Base-by-base conservation (phyloP, 2,888 invertebrate genomes). In the Eustalomyia histrio region DNA sequence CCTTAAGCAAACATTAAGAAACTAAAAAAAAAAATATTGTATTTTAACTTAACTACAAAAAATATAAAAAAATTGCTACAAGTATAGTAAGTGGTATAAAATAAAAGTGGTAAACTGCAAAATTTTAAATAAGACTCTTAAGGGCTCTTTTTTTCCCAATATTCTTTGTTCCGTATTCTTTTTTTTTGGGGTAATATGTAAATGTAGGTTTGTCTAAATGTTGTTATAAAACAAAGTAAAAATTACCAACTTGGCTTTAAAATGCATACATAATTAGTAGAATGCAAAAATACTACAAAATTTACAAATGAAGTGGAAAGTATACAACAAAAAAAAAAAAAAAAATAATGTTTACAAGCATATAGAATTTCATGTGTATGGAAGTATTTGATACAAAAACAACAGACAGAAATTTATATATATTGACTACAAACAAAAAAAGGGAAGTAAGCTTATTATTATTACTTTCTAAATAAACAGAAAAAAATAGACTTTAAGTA, bases 1-100 rank as follows among this genome's bases (percentile, higher is more conserved):
- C 65, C 65, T 67, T 67, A 67, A 55, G 65, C 65, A 53, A 21
- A 53, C 65, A 39, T 29, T 29, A 6, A 6, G 29, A 7, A 29
- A 29, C 29, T 29, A 29, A 29, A 6, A 29, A 39, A 12, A 2
- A 2, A 39, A 39, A 39, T 3, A 12, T 39, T 39, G 10, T 39
- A 7, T 35, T 29, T 39, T 39, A 39, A 39, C n/a, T n/a, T n/a
- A n/a, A 39, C 8, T 39, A 12, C 12, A 39, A 39, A 39, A 39
- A 39, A 10, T 3, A 39, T 39, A 39, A 1, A 39, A 39, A 14
- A 39, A 39, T 3, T 39, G 1, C 12, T 39, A 12, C 14, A 14
- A 12, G 2, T 39, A 39, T 39, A 6, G 39, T 12, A 39, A 39
- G 12, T 12, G 10, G 1, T 39, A 12, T 39, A 39, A 12, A 12